Base-by-base conservation (phyloP, 2,113 vertebrate genomes). In the Pogona vitticeps region DNA sequence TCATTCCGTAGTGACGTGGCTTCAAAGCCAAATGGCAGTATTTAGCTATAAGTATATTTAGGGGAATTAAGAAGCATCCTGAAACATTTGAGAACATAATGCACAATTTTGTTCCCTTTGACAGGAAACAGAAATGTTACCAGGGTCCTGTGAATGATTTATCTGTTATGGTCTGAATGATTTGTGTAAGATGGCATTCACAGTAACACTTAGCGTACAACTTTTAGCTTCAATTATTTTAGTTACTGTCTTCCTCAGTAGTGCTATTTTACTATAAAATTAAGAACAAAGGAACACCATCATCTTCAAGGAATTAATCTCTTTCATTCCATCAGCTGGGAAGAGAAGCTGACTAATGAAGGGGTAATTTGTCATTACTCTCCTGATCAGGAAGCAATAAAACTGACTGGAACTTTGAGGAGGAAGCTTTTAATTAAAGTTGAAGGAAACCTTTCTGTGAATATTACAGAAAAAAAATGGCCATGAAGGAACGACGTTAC, bases 11-110 rank as follows among this genome's bases (percentile, higher is more conserved):
- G 90, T 89, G 91, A 72, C 33, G 72, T 33, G 18, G 33, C 72
- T 93, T 95, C 93, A 91, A 92, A 87, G 89, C 89, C 70, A 83
- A 89, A 87, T 93, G 91, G 78, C 92, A 91, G 90, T 90, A 90
- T 58, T 77, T 84, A 71, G 82, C 86, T 89, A 86, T 87, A 87
- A 59, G 87, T 18, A 52, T 88, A 91, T 89, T 79, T 88, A 72
- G 90, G 82, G 87, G 92, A 91, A 80, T 61, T 84, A 72, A 90
- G 65, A 67, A 81, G 67, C 82, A 80, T 77, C 76, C 1, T 77
- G 0, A 33, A 89, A 90, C 84, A 93, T n/a, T n/a, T n/a, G n/a
- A n/a, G n/a, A n/a, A n/a, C 88, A 88, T n/a, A 61, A 0, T 3
- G 72, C 78, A 88, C 1, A 86, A 0, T 3, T 78, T 23, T 61